Conservation (phyloP, 2,888 invertebrate genomes). For the Hipparchia sbordonii region DNA sequence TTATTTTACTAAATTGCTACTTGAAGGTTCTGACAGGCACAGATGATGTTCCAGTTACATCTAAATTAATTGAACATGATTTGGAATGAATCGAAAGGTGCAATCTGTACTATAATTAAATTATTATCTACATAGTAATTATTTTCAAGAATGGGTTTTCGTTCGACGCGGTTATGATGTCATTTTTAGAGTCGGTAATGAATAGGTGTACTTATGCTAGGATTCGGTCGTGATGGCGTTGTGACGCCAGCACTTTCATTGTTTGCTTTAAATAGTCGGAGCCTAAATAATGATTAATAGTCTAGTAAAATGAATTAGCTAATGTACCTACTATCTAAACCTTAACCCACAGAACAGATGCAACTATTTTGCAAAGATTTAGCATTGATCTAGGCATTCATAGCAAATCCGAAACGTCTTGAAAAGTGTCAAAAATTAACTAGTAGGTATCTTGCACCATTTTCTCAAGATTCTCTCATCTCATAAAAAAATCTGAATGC, state of each 20-base stretch:
- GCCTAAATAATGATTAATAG: not conserved
- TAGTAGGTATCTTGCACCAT: conserved; percentile 6
- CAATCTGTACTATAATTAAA: not conserved
- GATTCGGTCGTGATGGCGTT: not conserved
- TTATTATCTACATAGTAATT: not conserved
- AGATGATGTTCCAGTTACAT: too few relatives aligned
- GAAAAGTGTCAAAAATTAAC: conserved; percentile 15
- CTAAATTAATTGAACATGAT: too few relatives aligned
- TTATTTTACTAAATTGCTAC: too few relatives aligned
- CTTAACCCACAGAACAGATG: not conserved
- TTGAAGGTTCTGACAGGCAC: too few relatives aligned
- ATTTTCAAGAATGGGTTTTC: conserved; percentile 1
- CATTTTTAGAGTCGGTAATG: not conserved
- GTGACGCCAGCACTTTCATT: not conserved
- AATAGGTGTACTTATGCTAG: not conserved
- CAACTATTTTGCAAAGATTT: conserved; percentile 16
- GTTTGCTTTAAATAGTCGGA: not conserved
- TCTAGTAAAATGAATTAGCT: too few relatives aligned
- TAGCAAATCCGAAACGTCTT: conserved; percentile 20
- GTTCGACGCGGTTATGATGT: not conserved
- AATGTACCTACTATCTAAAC: not conserved
- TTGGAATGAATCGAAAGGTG: too few relatives aligned
- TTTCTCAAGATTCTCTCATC: too few relatives aligned
- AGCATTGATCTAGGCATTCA: too few relatives aligned
- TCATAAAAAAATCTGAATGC: conserved; percentile 10